Base-by-base conservation (phyloP, 2,888 invertebrate species). In the Perizoma flavofasciatum region DNA sequence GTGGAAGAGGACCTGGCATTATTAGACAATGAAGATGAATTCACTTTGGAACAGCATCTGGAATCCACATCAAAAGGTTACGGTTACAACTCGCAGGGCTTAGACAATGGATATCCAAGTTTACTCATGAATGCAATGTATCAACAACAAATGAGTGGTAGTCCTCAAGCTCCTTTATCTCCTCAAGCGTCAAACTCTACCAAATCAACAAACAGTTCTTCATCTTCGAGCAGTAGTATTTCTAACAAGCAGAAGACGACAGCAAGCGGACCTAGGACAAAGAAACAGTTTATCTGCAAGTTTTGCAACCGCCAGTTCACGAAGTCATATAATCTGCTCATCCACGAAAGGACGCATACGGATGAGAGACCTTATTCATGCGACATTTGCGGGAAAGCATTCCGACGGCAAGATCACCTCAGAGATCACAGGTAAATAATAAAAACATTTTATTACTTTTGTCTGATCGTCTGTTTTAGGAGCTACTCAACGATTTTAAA, bases 261-360 rank as follows among this genome's bases (percentile, higher is more conserved):
- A 52, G 79, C 85, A 61, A 86, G 95, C 67, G 97, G 96, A 4
- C 96, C 97, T 37, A 93, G 98, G 67, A 98, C 98, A 40, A 98
- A 98, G 91, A 99, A 99, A 86, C 98, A 99, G 87, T 99, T 98
- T 89, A 99, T 99, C 79, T 99, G 99, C 93, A 98, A 98, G 90
- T 99, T 97, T 92, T 99, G 99, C 88, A 97, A 97, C 85, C 94
- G 99, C 52, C 98, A 98, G 83, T 99, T 99, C 88, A 99, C 99
- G 67, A 99, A 99, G 92, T 98, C 97, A 50, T 99, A 98, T 89
- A 99, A 99, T 90, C 93, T 99, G 78, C 93, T 99, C 74, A 99
- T 99, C 75, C 99, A 99, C 91, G 99, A 99, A 85, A 93, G 98
- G 80, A 99, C 99, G 11, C 99, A 99, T 83, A 99, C 99, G 41